Evolutionary conservation across 2,888 invertebrate species (phyloP).

Genomic region (Cantharis nigra): DNA sequence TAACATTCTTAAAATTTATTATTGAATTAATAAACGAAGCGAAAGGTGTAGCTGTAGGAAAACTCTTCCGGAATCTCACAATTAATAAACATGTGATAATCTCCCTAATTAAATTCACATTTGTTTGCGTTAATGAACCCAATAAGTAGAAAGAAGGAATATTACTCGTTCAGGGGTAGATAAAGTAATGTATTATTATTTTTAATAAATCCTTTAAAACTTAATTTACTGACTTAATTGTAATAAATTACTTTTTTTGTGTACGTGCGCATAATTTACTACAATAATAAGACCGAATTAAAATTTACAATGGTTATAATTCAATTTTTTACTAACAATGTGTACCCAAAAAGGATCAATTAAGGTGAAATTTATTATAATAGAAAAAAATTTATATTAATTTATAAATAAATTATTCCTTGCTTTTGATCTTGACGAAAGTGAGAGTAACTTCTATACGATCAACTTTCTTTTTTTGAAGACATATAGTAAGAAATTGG

Average conservation of each 20-base stretch:
- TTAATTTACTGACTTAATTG: neutral
- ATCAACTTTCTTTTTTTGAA: neutral
- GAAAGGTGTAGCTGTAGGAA: neutral
- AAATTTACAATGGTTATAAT: neutral
- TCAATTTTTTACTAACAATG: neutral
- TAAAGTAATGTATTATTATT: neutral
- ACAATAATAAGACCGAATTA: neutral
- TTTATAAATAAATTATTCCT: neutral
- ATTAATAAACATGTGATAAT: neutral
- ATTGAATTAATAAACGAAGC: neutral
- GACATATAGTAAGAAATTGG: neutral
- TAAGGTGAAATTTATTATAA: constrained; percentile 2
- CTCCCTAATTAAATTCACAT: neutral
- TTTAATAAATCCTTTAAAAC: neutral
- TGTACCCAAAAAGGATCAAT: neutral
- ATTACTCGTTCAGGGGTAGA: neutral
- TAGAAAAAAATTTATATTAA: neutral
- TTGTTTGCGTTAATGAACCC: neutral
- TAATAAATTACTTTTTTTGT: neutral
- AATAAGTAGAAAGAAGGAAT: neutral
- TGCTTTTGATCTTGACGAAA: neutral
- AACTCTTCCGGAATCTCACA: neutral
- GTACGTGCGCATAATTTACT: neutral
- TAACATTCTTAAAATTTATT: neutral
- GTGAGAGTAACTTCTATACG: neutral